A percentile compares a stretch with the other conserved stretches of the same genome.
These are phyloP conservation scores for Mormyrus iriodes DNA, from an alignment of 2,113 vertebrate species.

Conservation along the genomic window DNA sequence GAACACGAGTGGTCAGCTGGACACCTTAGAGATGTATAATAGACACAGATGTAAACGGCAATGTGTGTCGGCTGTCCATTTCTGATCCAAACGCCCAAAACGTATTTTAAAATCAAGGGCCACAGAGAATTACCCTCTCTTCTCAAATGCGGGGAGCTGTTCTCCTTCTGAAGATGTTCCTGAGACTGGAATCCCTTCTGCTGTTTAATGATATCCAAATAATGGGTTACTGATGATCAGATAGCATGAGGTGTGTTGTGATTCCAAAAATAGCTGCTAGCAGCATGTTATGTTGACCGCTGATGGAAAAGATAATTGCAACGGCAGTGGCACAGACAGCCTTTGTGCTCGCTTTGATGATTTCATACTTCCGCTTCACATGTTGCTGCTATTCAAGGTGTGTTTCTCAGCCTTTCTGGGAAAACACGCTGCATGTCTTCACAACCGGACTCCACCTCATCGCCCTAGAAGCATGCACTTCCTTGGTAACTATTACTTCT, in stretches of 20 bases:
- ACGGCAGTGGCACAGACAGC: neutral
- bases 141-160: neutral
- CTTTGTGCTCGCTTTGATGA: neutral
- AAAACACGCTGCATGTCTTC: neutral
- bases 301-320: neutral
- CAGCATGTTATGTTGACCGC: neutral
- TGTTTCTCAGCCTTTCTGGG: conserved; percentile 23
- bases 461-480: conserved; percentile 23
- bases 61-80: neutral
- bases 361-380: neutral
- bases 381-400: neutral
- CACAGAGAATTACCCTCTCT: neutral
- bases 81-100: neutral
- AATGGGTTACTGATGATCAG: neutral
- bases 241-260: neutral
- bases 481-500: conserved; percentile 11
- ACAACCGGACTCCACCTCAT: conserved; percentile 24
- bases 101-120: neutral
- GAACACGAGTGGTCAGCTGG: neutral
- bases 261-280: neutral
- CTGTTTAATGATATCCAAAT: neutral
- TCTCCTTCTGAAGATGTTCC: neutral
- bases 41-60: neutral
- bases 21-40: neutral
- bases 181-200: neutral